Evolutionary conservation across 2,888 invertebrate species (phyloP), one percentile per base, ranked within the genome.

Genomic region (Alentia gelatinosa): DNA sequence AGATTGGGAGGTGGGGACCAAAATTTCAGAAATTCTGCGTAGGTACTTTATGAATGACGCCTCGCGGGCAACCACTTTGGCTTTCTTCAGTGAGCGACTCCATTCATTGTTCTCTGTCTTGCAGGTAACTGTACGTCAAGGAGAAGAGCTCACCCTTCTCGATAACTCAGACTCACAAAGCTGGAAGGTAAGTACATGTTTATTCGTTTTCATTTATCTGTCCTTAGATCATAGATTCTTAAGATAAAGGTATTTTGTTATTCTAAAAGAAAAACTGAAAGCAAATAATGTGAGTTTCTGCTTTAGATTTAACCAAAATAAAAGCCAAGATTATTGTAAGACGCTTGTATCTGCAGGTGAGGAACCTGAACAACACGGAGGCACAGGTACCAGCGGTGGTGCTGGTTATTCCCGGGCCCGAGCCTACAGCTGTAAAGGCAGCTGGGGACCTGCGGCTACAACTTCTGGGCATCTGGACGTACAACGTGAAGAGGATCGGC

Each of bases 391-490:
- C 96, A 7, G 93, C 96, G 4, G 94, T 94, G 5, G 92, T 95
- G 35, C 89, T 95, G 9, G 92, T 95, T 30, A 94, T 95, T 26
- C 95, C 95, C 0, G 94, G 94, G 0, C 95, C 95, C 0, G 93
- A 94, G 63, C 94, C 94, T 19, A 93, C 94, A 5, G 95, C 95
- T 0, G 91, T 95, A 0, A 94, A 95, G 75, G 94, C 94, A 5
- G 95, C 94, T 4, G 91, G 94, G 92, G 95, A 95, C 92, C 92
- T 96, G 30, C 92, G 95, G 5, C 91, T 95, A 0, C 94, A 95
- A 92, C 93, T 96, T 39, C 92, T 96, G 5, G 94, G 94, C 0
- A 91, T 94, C 50, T 96, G 96, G 96, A 95, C 95, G 0, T 92
- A 93, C 5, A 94, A 95, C 88, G 93, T 95, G 15, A 96, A 95